phyloP scores from a whole-genome alignment of 2,888 invertebrate genomes.

The Aphidius colemani region DNA sequence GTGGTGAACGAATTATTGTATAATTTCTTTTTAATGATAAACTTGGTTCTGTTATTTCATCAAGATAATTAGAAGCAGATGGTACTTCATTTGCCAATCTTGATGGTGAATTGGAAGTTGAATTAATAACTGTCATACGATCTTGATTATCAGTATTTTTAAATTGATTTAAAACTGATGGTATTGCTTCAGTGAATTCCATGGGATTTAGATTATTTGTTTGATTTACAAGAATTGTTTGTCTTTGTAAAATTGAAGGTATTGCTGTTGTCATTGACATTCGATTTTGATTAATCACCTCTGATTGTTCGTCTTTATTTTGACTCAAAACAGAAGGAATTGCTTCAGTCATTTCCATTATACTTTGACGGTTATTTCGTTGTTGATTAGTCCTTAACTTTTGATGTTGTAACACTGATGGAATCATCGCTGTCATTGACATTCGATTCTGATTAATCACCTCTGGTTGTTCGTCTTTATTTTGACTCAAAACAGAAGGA shows the following conservation, averaged over 20 bases:
- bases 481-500: neutral
- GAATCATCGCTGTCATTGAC: constrained; percentile 20
- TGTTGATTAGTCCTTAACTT: no score
- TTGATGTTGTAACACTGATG: neutral
- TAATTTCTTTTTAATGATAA: neutral
- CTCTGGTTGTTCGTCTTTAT: neutral
- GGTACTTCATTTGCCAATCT: neutral
- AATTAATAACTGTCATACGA: neutral
- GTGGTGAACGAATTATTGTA: no score
- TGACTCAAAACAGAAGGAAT: constrained; percentile 3
- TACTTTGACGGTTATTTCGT: neutral
- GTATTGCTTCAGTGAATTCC: constrained; percentile 31
- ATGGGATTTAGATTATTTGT: constrained; percentile 30
- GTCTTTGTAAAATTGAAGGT: constrained; percentile 13
- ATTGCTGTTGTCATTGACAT: neutral
- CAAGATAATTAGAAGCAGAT: neutral
- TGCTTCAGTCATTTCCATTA: constrained; percentile 6
- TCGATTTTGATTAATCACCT: neutral
- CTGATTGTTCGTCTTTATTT: neutral
- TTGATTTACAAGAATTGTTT: constrained; percentile 29
- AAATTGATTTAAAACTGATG: neutral
- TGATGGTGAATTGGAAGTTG: neutral
- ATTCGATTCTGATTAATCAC: constrained; percentile 13
- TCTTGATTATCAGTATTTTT: neutral
- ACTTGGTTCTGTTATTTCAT: neutral